A percentile compares a stretch with the other conserved stretches of the same genome.
Conservation (phyloP, 2,888 invertebrate genomes). For the Asteroscopus sphinx region DNA sequence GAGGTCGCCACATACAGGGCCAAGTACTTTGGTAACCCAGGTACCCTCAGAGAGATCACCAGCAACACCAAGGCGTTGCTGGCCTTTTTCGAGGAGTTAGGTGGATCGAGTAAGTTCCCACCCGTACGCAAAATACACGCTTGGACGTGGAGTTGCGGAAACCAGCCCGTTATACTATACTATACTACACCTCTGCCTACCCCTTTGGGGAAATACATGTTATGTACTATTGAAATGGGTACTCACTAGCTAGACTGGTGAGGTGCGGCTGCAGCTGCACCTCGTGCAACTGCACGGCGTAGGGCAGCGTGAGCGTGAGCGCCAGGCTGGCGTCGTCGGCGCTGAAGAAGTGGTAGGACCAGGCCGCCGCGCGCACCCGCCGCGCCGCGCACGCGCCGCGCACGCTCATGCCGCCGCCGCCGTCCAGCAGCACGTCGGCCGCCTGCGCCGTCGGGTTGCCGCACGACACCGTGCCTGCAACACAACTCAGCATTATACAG, state of each 20-base stretch:
- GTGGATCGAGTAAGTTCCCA: too few relatives aligned
- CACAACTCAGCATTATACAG: neutral
- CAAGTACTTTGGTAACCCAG: too few relatives aligned
- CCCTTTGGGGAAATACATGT: too few relatives aligned
- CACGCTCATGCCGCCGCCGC: conserved; percentile 77
- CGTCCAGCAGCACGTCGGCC: conserved; percentile 96
- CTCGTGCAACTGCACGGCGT: conserved; percentile 96
- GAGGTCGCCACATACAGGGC: too few relatives aligned
- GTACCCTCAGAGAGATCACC: too few relatives aligned
- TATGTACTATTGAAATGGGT: neutral
- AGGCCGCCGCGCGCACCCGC: conserved; percentile 96
- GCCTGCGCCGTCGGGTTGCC: conserved; percentile 96
- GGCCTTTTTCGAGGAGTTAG: too few relatives aligned
- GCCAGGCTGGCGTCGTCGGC: conserved; percentile 96
- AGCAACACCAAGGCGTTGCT: too few relatives aligned
- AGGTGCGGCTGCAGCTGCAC: conserved; percentile 96
- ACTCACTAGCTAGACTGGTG: conserved; percentile 93
- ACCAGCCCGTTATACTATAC: too few relatives aligned
- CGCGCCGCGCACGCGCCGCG: conserved; percentile 94
- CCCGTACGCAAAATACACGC: too few relatives aligned
- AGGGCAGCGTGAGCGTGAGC: conserved; percentile 95
- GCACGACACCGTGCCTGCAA: conserved; percentile 92
- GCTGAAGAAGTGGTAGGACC: conserved; percentile 98
- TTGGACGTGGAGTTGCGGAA: too few relatives aligned
- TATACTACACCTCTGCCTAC: too few relatives aligned